phyloP scores from a whole-genome alignment of 2,113 vertebrate species.

The Bufo bufo region DNA sequence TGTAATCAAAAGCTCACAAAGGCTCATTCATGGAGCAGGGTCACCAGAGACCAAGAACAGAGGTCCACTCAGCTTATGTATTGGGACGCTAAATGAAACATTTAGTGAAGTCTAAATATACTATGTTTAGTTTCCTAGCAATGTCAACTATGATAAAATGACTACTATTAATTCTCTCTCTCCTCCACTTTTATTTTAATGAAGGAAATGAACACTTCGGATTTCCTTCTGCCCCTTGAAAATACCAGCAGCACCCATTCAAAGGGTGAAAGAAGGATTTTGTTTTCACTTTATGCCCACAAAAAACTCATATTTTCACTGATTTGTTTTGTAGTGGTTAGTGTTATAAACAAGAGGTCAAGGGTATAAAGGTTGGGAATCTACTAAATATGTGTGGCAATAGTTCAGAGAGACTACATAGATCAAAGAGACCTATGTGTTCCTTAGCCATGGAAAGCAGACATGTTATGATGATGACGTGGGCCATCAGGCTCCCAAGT shows the following conservation, averaged over 20 bases:
- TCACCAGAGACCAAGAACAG: conserved; percentile 36
- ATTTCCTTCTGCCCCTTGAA: conserved; percentile 28
- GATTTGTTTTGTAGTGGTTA: background rate
- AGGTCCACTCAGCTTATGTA: conserved; percentile 13
- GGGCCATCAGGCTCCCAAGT: background rate
- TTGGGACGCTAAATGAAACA: conserved; percentile 10
- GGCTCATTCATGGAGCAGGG: conserved; percentile 45
- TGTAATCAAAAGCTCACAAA: conserved; percentile 35
- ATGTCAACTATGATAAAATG: conserved; percentile 42
- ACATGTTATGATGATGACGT: background rate
- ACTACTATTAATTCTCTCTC: conserved; percentile 24
- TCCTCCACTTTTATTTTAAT: background rate
- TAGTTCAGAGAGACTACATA: background rate
- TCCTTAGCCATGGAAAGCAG: background rate
- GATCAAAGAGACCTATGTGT: background rate
- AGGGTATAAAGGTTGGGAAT: background rate
- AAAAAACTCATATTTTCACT: conserved; percentile 5
- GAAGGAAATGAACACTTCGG: conserved; percentile 3
- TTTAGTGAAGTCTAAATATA: conserved; percentile 43
- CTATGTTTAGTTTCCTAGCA: conserved; percentile 43
- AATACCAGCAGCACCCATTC: background rate
- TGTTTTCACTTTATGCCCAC: conserved; percentile 13
- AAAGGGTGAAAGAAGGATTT: background rate
- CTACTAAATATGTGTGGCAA: background rate
- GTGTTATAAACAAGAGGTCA: background rate